A percentile compares a stretch with the other conserved stretches of the same genome.
These are phyloP conservation scores for Telenomus remus DNA, from an alignment of 1,140 invertebrate genomes.

Conservation along the genomic window DNA sequence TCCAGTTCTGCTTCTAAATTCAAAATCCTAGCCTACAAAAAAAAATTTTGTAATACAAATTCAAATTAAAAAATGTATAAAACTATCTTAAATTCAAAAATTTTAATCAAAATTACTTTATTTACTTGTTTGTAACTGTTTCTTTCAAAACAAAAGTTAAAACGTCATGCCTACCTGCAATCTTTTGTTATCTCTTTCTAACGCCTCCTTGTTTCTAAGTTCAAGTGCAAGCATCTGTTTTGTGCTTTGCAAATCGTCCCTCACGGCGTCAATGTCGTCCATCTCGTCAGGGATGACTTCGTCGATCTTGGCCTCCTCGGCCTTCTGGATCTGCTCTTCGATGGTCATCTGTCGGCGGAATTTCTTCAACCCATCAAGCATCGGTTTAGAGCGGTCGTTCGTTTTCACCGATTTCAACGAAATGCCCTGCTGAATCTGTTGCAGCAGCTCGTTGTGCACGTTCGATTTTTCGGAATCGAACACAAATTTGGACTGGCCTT, in stretches of 20 bases:
- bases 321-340: constrained; percentile 90
- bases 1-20: constrained; percentile 87
- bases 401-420: constrained; percentile 85
- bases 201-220: constrained; percentile 88
- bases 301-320: constrained; percentile 74
- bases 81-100: no score
- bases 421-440: constrained; percentile 88
- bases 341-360: constrained; percentile 91
- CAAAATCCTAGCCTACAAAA: constrained; percentile 80
- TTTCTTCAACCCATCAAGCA: constrained; percentile 87
- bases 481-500: constrained; percentile 82
- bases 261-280: constrained; percentile 92
- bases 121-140: no score
- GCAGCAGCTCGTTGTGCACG: constrained; percentile 87
- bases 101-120: no score
- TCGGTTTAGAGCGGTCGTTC: constrained; percentile 90
- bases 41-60: neutral
- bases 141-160: no score
- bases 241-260: constrained; percentile 92
- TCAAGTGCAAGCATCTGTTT: constrained; percentile 92
- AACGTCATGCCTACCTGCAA: constrained; percentile 74
- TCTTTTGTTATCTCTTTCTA: constrained; percentile 90
- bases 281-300: constrained; percentile 85
- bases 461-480: constrained; percentile 91
- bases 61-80: neutral